Evolutionary conservation across 2,113 vertebrate genomes (phyloP).

Genomic region (Carollia perspicillata): DNA sequence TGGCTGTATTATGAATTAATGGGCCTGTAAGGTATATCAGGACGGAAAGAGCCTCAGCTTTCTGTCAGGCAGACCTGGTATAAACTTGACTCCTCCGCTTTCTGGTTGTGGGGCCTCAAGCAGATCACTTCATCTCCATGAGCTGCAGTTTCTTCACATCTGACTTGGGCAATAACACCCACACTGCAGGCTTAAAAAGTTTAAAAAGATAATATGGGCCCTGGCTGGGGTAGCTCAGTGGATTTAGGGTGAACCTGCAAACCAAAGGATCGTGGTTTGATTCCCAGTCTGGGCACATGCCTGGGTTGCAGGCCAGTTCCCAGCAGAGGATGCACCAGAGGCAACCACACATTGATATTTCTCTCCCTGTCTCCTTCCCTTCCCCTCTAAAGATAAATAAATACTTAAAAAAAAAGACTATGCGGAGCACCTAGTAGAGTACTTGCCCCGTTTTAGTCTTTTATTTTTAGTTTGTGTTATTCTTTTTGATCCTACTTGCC

Average conservation of each 20-base stretch:
- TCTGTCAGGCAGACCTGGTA: neutral
- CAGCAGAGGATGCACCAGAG: too few relatives aligned
- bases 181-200: neutral
- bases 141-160: neutral
- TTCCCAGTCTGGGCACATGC: too few relatives aligned
- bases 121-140: neutral
- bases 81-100: neutral
- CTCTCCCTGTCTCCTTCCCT: too few relatives aligned
- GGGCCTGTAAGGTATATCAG: neutral
- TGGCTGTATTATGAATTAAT: neutral
- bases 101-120: neutral
- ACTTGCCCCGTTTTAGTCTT: neutral
- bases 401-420: neutral
- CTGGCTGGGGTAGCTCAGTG: too few relatives aligned
- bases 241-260: too few relatives aligned
- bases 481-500: neutral
- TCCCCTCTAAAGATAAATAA: too few relatives aligned
- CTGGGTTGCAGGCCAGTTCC: too few relatives aligned
- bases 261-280: too few relatives aligned
- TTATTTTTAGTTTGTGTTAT: too few relatives aligned
- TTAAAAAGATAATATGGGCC: too few relatives aligned
- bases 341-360: too few relatives aligned
- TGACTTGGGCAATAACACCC: neutral
- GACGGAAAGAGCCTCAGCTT: neutral
- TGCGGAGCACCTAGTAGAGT: neutral